These are phyloP conservation scores for Pogonus chalceus DNA, from an alignment of 1,140 invertebrate genomes.

Conservation along the genomic window DNA sequence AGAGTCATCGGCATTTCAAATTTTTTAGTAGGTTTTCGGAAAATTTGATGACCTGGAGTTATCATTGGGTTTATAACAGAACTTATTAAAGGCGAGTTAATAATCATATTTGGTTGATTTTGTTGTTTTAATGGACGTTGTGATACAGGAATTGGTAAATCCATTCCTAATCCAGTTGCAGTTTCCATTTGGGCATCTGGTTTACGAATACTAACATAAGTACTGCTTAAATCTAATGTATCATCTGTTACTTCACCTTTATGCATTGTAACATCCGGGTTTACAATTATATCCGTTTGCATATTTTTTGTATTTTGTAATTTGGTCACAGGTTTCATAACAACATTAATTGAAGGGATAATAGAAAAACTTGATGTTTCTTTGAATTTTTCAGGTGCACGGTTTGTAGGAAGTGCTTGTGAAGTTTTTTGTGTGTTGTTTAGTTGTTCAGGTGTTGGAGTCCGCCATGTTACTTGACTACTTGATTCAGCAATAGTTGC, in stretches of 20 bases:
- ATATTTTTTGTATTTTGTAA: neutral
- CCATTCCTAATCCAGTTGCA: constrained; percentile 14
- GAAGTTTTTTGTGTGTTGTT: neutral
- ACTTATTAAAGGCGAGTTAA: constrained; percentile 7
- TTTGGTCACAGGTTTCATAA: neutral
- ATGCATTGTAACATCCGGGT: constrained; percentile 22
- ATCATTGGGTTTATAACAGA: constrained; percentile 5
- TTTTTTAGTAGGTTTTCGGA: neutral
- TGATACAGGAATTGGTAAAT: constrained; percentile 11
- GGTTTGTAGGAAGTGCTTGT: constrained; percentile 12
- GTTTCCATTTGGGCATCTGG: constrained; percentile 34
- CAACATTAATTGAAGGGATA: neutral
- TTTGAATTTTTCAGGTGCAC: neutral
- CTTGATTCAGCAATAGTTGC: constrained; percentile 22
- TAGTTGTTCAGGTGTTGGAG: constrained; percentile 19
- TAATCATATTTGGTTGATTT: constrained; percentile 5
- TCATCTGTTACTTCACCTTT: constrained; percentile 37
- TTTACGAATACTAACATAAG: constrained; percentile 38
- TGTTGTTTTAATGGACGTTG: constrained; percentile 6
- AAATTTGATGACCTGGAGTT: neutral
- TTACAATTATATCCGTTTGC: neutral
- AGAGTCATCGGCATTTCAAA: constrained; percentile 30
- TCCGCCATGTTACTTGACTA: constrained; percentile 32
- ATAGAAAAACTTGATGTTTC: neutral
- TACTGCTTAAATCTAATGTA: constrained; percentile 30